Evolutionary conservation across 2,888 invertebrate genomes (phyloP), one percentile per base, ranked within the genome.

Genomic region (Drosophila anomelani): DNA sequence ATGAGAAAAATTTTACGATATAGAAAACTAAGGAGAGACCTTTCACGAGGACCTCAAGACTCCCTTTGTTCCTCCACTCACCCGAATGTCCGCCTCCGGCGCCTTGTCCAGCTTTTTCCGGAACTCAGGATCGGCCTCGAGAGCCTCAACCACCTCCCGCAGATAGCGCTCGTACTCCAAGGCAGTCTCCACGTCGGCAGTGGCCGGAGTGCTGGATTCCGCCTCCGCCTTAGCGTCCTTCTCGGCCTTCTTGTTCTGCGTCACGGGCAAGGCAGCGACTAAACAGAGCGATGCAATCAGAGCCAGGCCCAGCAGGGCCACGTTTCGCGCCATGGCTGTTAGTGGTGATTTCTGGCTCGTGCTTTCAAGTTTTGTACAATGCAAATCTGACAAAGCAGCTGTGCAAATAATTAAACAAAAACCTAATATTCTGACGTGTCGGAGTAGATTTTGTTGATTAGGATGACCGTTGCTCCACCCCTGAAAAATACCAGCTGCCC

Each of bases 81-180:
- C 97, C 90, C 95, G 94, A 78, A 98, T 97, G 90, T 98, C 97
- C 1, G 95, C 95, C 90, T 96, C 96, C 34, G 95, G 94, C 1
- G 97, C 97, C 79, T 96, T 96, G 90, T 97, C 96, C 47, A 98
- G 91, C 88, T 97, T 96, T 71, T 95, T 94, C 41, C 96, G 94
- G 89, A 98, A 98, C 10, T 96, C 95, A 1, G 95, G 95, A 93
- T 99, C 99, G 79, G 96, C 96, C 93, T 99, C 98, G 32, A 99
- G 92, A 0, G 96, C 95, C 87, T 96, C 95, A 0, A 98, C 97
- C 0, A 99, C 97, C 93, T 99, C 97, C 79, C 96, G 95, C 47
- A 99, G 93, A 91, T 99, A 99, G 47, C 97, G 94, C 79, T 97
- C 96, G 93, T 99, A 99, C 61, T 92, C 92, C 49, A 92, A 73